A percentile compares a stretch with the other conserved stretches of the same genome.
phyloP scores from a whole-genome alignment of 2,888 invertebrate genomes.

The Acleris emargana region DNA sequence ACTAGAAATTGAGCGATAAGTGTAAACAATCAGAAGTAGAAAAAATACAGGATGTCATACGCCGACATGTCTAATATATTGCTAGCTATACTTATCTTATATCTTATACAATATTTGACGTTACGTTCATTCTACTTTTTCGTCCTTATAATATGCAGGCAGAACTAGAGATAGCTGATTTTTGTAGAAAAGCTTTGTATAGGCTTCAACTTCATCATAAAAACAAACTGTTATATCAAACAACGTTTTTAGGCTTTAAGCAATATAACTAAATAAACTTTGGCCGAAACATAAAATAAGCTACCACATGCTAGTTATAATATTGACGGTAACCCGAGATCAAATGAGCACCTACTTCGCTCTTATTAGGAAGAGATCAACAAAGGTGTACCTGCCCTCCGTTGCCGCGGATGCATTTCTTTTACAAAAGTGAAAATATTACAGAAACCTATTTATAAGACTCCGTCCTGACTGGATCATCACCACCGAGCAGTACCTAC shows the following conservation, averaged over 20 bases:
- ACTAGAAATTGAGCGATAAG: conserved; percentile 70
- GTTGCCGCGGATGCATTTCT: too few species aligned
- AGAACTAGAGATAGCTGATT: too few species aligned
- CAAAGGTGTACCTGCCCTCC: too few species aligned
- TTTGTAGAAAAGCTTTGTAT: not conserved
- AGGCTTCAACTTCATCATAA: not conserved
- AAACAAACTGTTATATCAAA: conserved; percentile 4
- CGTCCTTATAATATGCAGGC: conserved; percentile 7
- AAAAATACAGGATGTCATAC: conserved; percentile 43
- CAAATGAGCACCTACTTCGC: too few species aligned
- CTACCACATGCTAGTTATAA: conserved; percentile 63
- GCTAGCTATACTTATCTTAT: conserved; percentile 32
- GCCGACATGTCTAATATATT: conserved; percentile 42
- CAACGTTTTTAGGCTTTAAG: conserved; percentile 16
- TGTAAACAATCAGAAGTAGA: conserved; percentile 50
- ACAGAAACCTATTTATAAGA: too few species aligned
- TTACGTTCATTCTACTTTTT: conserved; percentile 27
- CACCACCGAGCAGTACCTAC: too few species aligned
- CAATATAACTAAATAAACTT: conserved; percentile 58
- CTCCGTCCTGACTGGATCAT: too few species aligned
- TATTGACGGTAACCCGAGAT: conserved; percentile 28
- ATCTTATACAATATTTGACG: conserved; percentile 19
- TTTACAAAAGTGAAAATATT: too few species aligned
- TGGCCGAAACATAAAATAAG: conserved; percentile 59
- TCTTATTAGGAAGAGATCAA: too few species aligned